These are phyloP conservation scores for Neolamprologus ventralis DNA, from an alignment of 2,113 vertebrate genomes.

Conservation along the genomic window DNA sequence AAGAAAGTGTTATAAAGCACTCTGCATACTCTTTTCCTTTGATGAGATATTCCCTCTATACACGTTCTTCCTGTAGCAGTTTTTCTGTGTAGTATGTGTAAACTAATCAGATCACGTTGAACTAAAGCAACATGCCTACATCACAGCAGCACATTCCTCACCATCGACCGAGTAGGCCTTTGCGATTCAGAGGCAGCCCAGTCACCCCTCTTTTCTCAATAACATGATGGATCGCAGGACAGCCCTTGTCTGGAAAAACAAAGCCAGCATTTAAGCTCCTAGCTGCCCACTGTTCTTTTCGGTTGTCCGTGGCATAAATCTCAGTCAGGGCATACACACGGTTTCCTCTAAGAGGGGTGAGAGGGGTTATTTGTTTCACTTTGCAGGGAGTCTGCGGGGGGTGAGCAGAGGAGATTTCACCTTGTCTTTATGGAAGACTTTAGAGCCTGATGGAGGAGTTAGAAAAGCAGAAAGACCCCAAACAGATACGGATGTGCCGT, in stretches of 20 bases:
- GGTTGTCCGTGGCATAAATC: constrained; percentile 34
- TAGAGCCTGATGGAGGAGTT: not conserved
- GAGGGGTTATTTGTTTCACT: constrained; percentile 49
- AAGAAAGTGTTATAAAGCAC: not conserved
- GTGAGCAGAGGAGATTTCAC: constrained; percentile 21
- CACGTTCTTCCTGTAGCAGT: not conserved
- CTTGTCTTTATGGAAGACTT: not conserved
- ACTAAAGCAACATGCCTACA: not conserved
- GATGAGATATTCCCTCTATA: not conserved
- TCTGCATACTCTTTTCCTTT: rapidly evolving
- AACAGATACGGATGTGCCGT: not conserved
- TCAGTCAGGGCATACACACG: constrained; percentile 23
- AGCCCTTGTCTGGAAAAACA: constrained; percentile 37
- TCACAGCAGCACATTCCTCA: not conserved
- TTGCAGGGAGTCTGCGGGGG: not conserved
- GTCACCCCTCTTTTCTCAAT: not conserved
- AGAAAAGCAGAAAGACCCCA: not conserved
- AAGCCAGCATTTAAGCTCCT: constrained; percentile 32
- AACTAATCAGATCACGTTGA: not conserved
- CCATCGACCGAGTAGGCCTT: not conserved
- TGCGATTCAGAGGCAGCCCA: not conserved
- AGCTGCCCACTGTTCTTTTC: constrained; percentile 25
- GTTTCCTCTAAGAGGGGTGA: constrained; percentile 5
- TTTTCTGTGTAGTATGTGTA: not conserved
- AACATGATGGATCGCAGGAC: constrained; percentile 39